Evolutionary conservation across 2,888 invertebrate species (phyloP).

Genomic region (Prenolepis imparis): DNA sequence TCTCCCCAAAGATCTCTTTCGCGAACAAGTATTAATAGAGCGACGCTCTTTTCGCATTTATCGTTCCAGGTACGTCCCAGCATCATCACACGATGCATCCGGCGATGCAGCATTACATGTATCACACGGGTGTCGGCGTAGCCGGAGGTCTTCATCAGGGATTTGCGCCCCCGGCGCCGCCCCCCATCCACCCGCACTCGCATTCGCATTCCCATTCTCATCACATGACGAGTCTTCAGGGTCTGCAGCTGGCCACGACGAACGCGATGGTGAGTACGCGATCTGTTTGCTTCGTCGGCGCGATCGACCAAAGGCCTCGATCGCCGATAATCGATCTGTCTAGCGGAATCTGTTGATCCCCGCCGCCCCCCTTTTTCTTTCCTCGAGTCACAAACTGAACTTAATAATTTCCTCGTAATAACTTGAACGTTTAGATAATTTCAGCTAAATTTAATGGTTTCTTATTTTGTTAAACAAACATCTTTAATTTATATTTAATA

Average conservation of each 20-base stretch:
- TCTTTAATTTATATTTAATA: background rate
- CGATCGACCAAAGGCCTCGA: slow-evolving; percentile 35
- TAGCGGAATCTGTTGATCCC: slow-evolving; percentile 13
- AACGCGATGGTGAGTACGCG: slow-evolving; percentile 89
- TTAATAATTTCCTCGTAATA: background rate
- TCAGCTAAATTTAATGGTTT: background rate
- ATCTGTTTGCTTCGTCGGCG: slow-evolving; percentile 40
- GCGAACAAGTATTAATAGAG: slow-evolving; percentile 34
- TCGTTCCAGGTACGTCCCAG: slow-evolving; percentile 83
- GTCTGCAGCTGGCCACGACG: slow-evolving; percentile 88
- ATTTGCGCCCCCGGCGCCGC: slow-evolving; percentile 85
- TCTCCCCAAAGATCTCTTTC: background rate
- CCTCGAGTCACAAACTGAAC: background rate
- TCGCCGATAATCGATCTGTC: slow-evolving; percentile 50
- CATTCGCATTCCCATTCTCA: slow-evolving; percentile 87
- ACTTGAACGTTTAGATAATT: background rate
- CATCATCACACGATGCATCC: slow-evolving; percentile 86
- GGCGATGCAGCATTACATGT: slow-evolving; percentile 87
- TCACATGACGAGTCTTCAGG: slow-evolving; percentile 87
- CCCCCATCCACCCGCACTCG: slow-evolving; percentile 86
- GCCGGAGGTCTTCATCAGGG: slow-evolving; percentile 85
- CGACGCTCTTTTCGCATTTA: slow-evolving; percentile 28
- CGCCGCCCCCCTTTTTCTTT: background rate
- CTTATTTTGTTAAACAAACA: background rate
- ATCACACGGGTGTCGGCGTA: slow-evolving; percentile 85